These are phyloP conservation scores for Athene noctua DNA, from an alignment of 2,113 vertebrate genomes.

Conservation along the genomic window DNA sequence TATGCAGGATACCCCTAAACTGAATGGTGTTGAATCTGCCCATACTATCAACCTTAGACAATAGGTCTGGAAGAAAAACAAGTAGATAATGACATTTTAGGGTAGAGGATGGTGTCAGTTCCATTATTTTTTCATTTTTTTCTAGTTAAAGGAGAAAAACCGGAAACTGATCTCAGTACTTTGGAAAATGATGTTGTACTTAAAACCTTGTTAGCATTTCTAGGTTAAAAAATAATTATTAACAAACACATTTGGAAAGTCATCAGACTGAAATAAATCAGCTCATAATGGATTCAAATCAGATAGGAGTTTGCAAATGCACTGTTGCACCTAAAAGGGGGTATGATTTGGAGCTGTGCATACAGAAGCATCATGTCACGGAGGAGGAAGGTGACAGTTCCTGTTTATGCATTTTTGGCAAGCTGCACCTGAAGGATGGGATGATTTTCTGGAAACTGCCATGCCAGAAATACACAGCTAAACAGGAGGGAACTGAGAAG, in stretches of 20 bases:
- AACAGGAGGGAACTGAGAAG: slow-evolving; percentile 33
- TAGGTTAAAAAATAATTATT: not conserved
- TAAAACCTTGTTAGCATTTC: not conserved
- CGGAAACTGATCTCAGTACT: not conserved
- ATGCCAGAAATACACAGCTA: slow-evolving; percentile 36
- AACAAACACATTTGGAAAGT: not conserved
- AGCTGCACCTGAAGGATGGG: slow-evolving; percentile 43
- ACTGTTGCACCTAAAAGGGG: not conserved
- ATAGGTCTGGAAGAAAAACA: not conserved
- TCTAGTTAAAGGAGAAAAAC: not conserved
- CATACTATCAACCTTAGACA: not conserved
- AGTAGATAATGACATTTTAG: not conserved
- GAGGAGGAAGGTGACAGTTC: slow-evolving; percentile 61
- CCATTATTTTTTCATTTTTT: not conserved
- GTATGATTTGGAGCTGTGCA: not conserved
- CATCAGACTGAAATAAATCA: not conserved
- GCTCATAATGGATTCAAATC: not conserved
- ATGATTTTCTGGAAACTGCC: slow-evolving; percentile 45
- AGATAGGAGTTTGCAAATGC: not conserved
- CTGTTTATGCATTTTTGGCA: slow-evolving; percentile 53
- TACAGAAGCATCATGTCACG: not conserved
- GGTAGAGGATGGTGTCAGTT: not conserved
- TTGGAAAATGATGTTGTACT: not conserved
- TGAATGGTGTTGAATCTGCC: not conserved
- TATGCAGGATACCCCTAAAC: not conserved